These are phyloP conservation scores for Zapornia atra DNA, from an alignment of 2,113 vertebrate genomes.

Conservation along the genomic window DNA sequence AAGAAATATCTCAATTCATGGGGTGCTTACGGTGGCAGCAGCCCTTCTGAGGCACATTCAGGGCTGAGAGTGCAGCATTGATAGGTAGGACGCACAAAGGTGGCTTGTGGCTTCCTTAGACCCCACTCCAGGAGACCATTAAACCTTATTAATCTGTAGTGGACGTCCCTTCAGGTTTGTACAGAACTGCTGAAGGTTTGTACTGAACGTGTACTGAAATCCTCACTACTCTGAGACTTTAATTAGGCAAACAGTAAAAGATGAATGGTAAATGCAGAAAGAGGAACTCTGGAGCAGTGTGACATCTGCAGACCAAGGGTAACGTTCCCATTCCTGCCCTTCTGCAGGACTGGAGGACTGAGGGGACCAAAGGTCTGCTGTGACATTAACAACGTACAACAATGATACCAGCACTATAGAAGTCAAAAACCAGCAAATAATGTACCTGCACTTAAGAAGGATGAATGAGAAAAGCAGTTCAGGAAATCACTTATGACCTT, in stretches of 20 bases:
- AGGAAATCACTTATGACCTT: background rate
- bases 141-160: background rate
- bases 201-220: background rate
- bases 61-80: accelerated
- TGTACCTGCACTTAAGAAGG: background rate
- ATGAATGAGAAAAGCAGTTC: background rate
- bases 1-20: background rate
- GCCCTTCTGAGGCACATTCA: accelerated
- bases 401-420: background rate
- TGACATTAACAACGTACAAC: accelerated
- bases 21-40: accelerated
- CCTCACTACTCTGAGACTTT: accelerated
- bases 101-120: background rate
- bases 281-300: accelerated
- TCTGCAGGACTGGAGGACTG: background rate
- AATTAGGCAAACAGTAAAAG: accelerated
- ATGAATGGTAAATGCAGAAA: background rate
- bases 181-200: background rate
- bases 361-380: accelerated
- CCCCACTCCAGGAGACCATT: background rate
- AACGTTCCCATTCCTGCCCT: background rate
- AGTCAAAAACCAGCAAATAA: background rate
- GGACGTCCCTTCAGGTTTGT: background rate
- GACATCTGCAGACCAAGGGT: background rate
- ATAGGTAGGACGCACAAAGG: background rate